A percentile compares a stretch with the other conserved stretches of the same genome.
Conservation (phyloP, 92 coral and sea anemone genomes). For the Isaurus tuberculatus region DNA sequence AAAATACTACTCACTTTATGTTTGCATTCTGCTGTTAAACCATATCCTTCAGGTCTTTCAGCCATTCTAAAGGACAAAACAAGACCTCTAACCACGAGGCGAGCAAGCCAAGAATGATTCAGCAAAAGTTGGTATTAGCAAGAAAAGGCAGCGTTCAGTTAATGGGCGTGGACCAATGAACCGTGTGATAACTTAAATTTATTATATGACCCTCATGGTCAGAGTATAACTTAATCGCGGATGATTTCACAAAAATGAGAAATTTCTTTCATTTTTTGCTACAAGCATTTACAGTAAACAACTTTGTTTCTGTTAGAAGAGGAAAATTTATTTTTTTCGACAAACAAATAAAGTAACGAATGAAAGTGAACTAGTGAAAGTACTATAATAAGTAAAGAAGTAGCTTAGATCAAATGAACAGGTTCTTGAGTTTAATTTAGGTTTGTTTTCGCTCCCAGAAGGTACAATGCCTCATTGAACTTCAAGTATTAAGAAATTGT, state of each 20-base stretch:
- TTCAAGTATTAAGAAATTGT: not conserved
- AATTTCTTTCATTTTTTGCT: not conserved
- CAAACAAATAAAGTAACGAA: not conserved
- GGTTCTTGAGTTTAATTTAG: not conserved
- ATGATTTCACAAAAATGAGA: conserved; percentile 22
- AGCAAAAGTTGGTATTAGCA: not conserved
- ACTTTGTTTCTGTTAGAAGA: not conserved
- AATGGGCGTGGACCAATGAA: not conserved
- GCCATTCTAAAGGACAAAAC: conserved; percentile 23
- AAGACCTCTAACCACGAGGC: conserved; percentile 3
- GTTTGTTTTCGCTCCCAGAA: not conserved
- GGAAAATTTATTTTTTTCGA: not conserved
- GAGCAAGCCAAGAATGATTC: not conserved
- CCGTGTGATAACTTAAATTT: not conserved
- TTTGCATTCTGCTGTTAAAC: conserved; percentile 22
- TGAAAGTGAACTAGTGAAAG: not conserved
- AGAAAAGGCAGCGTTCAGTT: not conserved
- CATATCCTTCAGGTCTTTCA: conserved; percentile 32
- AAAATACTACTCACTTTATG: not conserved
- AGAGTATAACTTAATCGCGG: not conserved
- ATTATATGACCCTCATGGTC: not conserved
- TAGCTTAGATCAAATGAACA: not conserved
- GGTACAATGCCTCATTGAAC: not conserved
- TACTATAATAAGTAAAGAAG: not conserved
- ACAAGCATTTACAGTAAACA: not conserved